A percentile compares a stretch with the other conserved stretches of the same genome.
Conservation (phyloP, 1,140 invertebrate species). For the Drosophila oshimai region DNA sequence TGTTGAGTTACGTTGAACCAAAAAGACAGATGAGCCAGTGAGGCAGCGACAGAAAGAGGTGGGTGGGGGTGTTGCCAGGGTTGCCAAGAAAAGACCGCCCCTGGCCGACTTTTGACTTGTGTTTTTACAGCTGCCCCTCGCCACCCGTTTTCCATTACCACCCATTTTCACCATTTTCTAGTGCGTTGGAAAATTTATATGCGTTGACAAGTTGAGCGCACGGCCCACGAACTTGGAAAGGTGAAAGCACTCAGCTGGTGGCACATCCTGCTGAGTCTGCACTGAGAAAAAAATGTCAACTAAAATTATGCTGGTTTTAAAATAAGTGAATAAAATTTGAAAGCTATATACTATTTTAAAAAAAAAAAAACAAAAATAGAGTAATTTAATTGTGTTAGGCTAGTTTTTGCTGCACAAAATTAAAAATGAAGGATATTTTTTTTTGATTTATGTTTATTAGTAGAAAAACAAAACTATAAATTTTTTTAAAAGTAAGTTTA, state of each 20-base stretch:
- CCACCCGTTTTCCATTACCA: background rate
- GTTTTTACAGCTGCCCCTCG: conserved; percentile 48
- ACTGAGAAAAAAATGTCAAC: no score
- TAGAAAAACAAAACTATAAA: no score
- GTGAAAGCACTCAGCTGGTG: conserved; percentile 7
- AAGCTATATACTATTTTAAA: no score
- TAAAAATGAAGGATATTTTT: background rate
- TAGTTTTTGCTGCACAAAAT: background rate
- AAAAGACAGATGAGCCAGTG: conserved; percentile 30
- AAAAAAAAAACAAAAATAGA: no score
- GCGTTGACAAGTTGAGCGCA: conserved; percentile 56
- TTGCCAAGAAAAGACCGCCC: conserved; percentile 34
- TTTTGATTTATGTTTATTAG: no score
- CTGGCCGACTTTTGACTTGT: conserved; percentile 53
- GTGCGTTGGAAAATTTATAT: conserved; percentile 51
- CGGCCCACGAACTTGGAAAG: background rate
- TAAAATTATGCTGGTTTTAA: no score
- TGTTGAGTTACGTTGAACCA: conserved; percentile 1
- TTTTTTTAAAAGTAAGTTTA: no score
- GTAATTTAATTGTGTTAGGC: no score
- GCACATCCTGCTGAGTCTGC: background rate
- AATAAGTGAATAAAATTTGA: no score
- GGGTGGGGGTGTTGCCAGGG: conserved; percentile 13
- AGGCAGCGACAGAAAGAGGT: background rate
- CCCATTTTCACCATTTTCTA: conserved; percentile 14